phyloP scores from a whole-genome alignment of 2,888 invertebrate species.

The Macrosiphum euphorbiae region DNA sequence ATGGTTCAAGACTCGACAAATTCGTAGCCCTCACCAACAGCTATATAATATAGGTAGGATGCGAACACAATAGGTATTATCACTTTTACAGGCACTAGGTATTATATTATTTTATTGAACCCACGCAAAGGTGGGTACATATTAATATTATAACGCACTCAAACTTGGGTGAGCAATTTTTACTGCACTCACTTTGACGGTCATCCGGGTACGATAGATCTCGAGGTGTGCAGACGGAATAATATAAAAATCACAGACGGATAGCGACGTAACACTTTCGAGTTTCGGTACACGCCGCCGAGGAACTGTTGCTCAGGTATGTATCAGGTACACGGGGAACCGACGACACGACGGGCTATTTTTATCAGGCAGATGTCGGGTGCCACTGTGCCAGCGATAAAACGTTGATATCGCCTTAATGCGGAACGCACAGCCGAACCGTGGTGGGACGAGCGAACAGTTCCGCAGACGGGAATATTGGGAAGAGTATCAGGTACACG shows the following conservation, averaged over 20 bases:
- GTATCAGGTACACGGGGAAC: neutral
- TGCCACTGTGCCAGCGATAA: neutral
- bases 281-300: neutral
- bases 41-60: no score
- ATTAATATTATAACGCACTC: neutral
- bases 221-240: neutral
- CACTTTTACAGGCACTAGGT: no score
- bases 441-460: neutral
- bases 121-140: neutral
- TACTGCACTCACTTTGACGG: conserved; percentile 29
- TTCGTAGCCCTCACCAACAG: neutral
- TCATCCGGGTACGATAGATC: neutral
- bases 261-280: neutral
- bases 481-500: neutral
- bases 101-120: neutral
- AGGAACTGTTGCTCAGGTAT: neutral
- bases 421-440: neutral
- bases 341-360: neutral
- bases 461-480: neutral
- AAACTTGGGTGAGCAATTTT: neutral
- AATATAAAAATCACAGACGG: no score
- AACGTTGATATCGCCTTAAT: neutral
- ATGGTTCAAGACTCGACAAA: neutral
- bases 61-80: no score
- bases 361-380: neutral